Conservation (phyloP, 2,797 vertebrate genomes). For the Pelobates cultripes region DNA sequence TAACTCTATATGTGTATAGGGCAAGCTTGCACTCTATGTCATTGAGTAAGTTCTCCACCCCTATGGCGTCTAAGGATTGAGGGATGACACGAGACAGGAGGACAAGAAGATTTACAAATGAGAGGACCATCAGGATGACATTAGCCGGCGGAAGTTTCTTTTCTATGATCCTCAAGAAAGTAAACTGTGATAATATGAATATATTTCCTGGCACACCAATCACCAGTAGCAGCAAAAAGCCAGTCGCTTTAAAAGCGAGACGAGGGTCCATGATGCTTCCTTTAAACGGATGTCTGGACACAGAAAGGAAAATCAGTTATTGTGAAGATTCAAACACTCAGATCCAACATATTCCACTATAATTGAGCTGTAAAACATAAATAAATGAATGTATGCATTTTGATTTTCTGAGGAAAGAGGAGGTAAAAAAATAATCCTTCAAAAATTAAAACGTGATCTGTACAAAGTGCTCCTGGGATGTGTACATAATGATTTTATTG, state of each 20-base stretch:
- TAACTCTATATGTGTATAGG: constrained; percentile 46
- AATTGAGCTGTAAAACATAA: no score
- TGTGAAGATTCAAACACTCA: background rate
- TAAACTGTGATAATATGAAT: constrained; percentile 24
- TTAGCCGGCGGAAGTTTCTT: constrained; percentile 38
- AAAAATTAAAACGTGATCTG: no score
- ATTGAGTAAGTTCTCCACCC: constrained; percentile 43
- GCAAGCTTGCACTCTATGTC: constrained; percentile 45
- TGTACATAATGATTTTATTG: no score
- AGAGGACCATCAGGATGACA: constrained; percentile 28
- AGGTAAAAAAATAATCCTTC: no score
- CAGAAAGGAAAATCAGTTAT: background rate
- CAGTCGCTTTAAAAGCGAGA: constrained; percentile 19
- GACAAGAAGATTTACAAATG: constrained; percentile 34
- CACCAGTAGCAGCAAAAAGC: constrained; percentile 32
- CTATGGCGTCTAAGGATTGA: constrained; percentile 37
- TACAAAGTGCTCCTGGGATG: no score
- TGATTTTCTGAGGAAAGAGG: no score
- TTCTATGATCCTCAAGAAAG: constrained; percentile 8
- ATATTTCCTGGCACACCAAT: constrained; percentile 50
- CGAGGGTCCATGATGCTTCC: background rate
- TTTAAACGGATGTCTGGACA: background rate
- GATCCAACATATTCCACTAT: background rate
- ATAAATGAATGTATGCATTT: no score
- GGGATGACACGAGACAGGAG: constrained; percentile 40